Evolutionary conservation across 1,140 invertebrate genomes (phyloP).

Genomic region (Aricia agestis): DNA sequence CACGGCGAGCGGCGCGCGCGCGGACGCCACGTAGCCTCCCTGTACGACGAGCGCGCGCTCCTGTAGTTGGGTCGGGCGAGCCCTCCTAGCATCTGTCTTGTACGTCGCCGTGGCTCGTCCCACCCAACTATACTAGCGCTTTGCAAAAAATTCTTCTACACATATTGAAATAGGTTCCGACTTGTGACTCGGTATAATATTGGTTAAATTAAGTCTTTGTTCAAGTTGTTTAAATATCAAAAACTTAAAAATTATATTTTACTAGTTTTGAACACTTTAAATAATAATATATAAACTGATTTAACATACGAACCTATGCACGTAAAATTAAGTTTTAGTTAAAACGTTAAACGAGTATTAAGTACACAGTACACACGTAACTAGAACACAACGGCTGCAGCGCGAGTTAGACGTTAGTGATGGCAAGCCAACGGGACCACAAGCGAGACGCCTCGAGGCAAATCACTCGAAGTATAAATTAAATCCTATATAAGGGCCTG

Average conservation of each 20-base stretch:
- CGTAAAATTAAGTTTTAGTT: neutral
- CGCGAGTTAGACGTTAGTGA: neutral
- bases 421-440: neutral
- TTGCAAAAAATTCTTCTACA: neutral
- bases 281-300: neutral
- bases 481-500: too few species aligned
- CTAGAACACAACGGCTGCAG: neutral
- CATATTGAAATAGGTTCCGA: too few species aligned
- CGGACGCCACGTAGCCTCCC: conserved; percentile 77
- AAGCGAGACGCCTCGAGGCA: neutral
- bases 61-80: conserved; percentile 63
- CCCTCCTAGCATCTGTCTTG: conserved; percentile 55
- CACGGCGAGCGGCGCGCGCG: conserved; percentile 76
- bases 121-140: conserved; percentile 13
- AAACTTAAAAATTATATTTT: too few species aligned
- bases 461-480: too few species aligned
- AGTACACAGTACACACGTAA: neutral
- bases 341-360: neutral
- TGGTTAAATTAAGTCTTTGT: neutral
- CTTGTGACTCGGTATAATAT: neutral
- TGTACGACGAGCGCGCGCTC: conserved; percentile 79
- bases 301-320: neutral
- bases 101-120: conserved; percentile 41
- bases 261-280: too few species aligned
- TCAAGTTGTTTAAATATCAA: too few species aligned